A percentile compares a stretch with the other conserved stretches of the same genome.
These are phyloP conservation scores for Morelia viridis DNA, from an alignment of 2,797 vertebrate species.

Conservation along the genomic window DNA sequence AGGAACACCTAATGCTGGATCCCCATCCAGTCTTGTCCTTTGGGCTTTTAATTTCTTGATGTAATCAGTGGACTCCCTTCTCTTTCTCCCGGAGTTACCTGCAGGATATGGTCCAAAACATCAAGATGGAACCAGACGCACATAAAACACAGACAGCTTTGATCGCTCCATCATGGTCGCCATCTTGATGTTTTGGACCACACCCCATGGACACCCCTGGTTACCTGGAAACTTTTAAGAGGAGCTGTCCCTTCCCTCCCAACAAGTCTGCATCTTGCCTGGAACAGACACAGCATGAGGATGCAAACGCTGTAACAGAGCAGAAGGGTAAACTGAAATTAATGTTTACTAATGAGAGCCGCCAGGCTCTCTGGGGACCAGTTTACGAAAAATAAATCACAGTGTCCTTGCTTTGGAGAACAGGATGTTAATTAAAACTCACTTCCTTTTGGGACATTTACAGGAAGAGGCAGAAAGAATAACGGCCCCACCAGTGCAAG, in stretches of 20 bases:
- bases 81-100: neutral
- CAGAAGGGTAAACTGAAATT: conserved; percentile 34
- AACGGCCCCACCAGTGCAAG: conserved; percentile 12
- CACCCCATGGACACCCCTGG: neutral
- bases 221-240: neutral
- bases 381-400: conserved; percentile 42
- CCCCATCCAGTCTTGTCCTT: neutral
- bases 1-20: neutral
- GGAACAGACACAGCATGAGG: neutral
- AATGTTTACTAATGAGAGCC: conserved; percentile 43
- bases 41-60: neutral
- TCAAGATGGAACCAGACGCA: neutral
- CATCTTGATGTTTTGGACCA: neutral
- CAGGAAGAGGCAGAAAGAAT: conserved; percentile 14
- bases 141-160: neutral
- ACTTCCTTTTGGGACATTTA: conserved; percentile 11
- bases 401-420: conserved; percentile 48
- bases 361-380: conserved; percentile 38
- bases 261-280: neutral
- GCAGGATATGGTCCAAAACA: neutral
- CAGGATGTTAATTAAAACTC: conserved; percentile 47
- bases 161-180: neutral
- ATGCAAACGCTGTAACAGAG: neutral
- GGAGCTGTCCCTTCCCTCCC: neutral
- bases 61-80: neutral